A percentile compares a stretch with the other conserved stretches of the same genome.
Evolutionary conservation across 2,888 invertebrate genomes (phyloP).

Genomic region (Tipula unca): DNA sequence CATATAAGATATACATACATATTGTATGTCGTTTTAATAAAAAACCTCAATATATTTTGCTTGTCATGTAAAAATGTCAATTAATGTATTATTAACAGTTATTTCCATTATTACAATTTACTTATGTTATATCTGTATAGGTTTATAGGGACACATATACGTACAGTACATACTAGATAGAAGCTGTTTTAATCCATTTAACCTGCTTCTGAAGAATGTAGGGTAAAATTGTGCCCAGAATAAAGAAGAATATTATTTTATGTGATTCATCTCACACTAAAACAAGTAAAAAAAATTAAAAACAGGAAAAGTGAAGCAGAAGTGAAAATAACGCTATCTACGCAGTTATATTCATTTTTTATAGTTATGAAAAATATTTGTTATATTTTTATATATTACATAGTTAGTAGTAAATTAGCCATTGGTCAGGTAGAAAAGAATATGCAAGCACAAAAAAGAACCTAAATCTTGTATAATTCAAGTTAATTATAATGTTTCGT

Average conservation of each 20-base stretch:
- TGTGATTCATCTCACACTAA: background rate
- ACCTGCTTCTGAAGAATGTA: background rate
- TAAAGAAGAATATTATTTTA: background rate
- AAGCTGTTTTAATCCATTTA: background rate
- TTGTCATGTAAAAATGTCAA: constrained; percentile 14
- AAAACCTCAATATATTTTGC: background rate
- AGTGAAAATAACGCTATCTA: background rate
- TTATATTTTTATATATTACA: background rate
- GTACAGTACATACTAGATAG: background rate
- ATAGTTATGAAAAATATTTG: background rate
- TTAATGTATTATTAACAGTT: background rate
- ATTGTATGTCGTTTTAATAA: background rate
- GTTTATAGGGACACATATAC: background rate
- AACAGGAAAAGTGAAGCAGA: background rate
- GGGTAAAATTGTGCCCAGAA: background rate
- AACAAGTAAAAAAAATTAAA: background rate
- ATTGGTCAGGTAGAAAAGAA: background rate
- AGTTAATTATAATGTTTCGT: background rate
- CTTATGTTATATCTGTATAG: background rate
- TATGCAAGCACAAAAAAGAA: background rate
- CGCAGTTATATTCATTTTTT: background rate
- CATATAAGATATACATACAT: background rate
- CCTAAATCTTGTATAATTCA: background rate
- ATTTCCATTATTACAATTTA: background rate
- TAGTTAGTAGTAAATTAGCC: background rate